Evolutionary conservation across 2,888 invertebrate genomes (phyloP).

Genomic region (Hylaea fasciaria): DNA sequence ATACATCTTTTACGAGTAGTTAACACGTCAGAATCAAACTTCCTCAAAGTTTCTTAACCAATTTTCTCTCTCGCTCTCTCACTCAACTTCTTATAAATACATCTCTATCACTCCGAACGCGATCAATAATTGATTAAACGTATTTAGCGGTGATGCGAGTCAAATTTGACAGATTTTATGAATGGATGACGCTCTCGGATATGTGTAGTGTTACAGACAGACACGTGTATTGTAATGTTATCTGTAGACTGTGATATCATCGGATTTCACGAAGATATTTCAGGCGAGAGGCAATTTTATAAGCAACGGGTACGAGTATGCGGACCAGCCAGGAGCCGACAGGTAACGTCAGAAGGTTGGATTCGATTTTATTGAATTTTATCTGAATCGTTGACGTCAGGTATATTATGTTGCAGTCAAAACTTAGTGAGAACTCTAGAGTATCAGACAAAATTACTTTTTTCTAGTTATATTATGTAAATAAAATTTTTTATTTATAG

Average conservation of each 20-base stretch:
- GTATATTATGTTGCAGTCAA: too few relatives aligned
- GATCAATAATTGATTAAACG: conserved; percentile 20
- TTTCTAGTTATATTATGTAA: too few relatives aligned
- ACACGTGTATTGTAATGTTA: neutral
- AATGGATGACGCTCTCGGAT: conserved; percentile 13
- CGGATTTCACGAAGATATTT: neutral
- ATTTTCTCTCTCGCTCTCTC: neutral
- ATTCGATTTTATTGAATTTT: too few relatives aligned
- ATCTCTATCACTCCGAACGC: neutral
- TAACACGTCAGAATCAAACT: conserved; percentile 2
- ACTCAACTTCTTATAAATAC: neutral
- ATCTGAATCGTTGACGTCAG: too few relatives aligned
- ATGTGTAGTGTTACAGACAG: neutral
- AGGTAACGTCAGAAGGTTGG: too few relatives aligned
- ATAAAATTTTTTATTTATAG: too few relatives aligned
- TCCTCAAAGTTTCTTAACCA: neutral
- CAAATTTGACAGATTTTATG: conserved; percentile 17
- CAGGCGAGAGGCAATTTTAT: too few relatives aligned
- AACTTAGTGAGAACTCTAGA: too few relatives aligned
- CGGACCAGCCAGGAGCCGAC: too few relatives aligned
- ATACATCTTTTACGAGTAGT: neutral
- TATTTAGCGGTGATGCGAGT: conserved; percentile 16
- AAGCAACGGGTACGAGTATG: too few relatives aligned
- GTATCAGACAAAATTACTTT: too few relatives aligned
- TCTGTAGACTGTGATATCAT: neutral